Base-by-base conservation (phyloP, 1,140 invertebrate species). In the Drosophila sucinea region DNA sequence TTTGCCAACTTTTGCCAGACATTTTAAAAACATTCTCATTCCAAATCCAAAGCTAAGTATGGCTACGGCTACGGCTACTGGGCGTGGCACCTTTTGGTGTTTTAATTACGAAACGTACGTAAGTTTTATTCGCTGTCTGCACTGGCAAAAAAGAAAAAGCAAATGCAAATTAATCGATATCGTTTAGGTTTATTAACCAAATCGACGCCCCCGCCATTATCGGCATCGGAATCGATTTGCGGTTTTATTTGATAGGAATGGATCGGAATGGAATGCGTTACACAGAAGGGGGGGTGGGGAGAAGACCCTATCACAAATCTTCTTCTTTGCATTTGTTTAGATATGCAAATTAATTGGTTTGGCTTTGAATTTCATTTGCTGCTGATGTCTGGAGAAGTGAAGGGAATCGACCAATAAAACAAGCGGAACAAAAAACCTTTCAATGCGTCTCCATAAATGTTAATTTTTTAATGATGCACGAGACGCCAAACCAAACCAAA, bases 161-260 rank as follows among this genome's bases (percentile, higher is more conserved):
- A 72, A 79, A 87, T 87, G 84, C 84, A 87, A 87, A 87, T 87
- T 83, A 87, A 87, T 87, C 84, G 83, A 87, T 87, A 89, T 89
- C 79, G 81, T 87, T 87, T 79, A 73, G 67, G 76, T 87, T 79
- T 89, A 79, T 79, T 55, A 66, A 60, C 54, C 57, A 54, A 57
- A 60, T 63, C 66, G 32, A 68, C 47, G 67, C 73, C 70, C 81
- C 55, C 30, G 8, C 33, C 23, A 25, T 35, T 32, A 51, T 10
- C 8, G 33, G 7, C 17, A 23, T 7, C 10, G 23, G 29, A 5
- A 27, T n/a, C 47, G 61, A 47, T 76, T 68, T 69, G 73, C 73
- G 73, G 73, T 56, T 60, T 66, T 71, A 71, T 86, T 68, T 78
- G 74, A 86, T 86, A 17, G 74, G 38, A 66, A 56, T 65, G 35